Percentiles rank a stretch among this genome's conserved stretches.
These are phyloP conservation scores for Ephydatia muelleri DNA, from an alignment of 37 sponge, comb jelly and placozoan species.

Conservation along the genomic window DNA sequence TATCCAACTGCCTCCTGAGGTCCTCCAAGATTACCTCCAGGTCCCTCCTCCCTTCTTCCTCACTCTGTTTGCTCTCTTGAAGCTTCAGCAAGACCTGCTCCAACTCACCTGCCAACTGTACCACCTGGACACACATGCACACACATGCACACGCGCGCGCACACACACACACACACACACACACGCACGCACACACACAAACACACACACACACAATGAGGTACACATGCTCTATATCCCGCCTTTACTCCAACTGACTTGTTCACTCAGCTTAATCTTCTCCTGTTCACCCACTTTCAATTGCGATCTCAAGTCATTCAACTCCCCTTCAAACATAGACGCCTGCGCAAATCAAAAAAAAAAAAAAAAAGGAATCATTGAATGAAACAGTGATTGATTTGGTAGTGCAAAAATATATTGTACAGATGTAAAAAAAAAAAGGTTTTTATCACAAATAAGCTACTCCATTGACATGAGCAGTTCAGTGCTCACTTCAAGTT, in stretches of 20 bases:
- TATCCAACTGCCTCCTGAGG: not conserved
- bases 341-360: not conserved
- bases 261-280: not conserved
- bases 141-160: no score
- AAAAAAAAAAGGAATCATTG: not conserved
- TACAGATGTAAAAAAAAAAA: not conserved
- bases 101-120: constrained; percentile 6
- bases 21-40: not conserved
- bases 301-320: not conserved
- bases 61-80: not conserved
- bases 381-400: not conserved
- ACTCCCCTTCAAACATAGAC: not conserved
- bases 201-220: no score
- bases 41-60: not conserved
- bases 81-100: not conserved
- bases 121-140: not conserved
- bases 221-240: no score
- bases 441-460: not conserved
- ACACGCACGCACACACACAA: no score
- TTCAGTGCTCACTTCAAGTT: constrained; percentile 33
- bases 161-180: no score
- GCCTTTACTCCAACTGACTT: constrained; percentile 11
- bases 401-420: not conserved
- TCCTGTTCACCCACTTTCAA: not conserved
- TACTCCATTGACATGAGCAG: not conserved